phyloP scores from a whole-genome alignment of 2,113 vertebrate species.

The Pterophyllum scalare region DNA sequence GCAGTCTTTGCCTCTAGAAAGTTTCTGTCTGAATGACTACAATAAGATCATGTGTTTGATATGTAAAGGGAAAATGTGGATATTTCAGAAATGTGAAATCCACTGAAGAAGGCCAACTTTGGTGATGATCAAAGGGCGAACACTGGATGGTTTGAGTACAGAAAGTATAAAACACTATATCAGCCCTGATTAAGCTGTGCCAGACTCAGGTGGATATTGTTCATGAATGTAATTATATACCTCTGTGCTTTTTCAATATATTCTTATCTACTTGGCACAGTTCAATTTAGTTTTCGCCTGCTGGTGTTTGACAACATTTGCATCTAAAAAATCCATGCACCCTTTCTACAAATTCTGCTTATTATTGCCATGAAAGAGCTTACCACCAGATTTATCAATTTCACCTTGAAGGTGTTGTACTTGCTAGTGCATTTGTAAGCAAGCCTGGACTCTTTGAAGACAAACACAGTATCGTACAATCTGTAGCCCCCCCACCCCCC shows the following conservation, averaged over 20 bases:
- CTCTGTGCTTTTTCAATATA: slow-evolving; percentile 57
- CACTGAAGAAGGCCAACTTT: slow-evolving; percentile 59
- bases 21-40: slow-evolving; percentile 72
- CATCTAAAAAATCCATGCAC: slow-evolving; percentile 68
- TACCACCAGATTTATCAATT: slow-evolving; percentile 79
- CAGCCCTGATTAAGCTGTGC: slow-evolving; percentile 56
- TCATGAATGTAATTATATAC: slow-evolving; percentile 68
- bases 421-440: slow-evolving; percentile 75
- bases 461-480: slow-evolving; percentile 74
- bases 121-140: slow-evolving; percentile 59
- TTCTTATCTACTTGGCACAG: slow-evolving; percentile 67
- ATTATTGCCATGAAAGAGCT: slow-evolving; percentile 70
- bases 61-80: slow-evolving; percentile 46
- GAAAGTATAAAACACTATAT: slow-evolving; percentile 54
- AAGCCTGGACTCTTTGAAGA: slow-evolving; percentile 80
- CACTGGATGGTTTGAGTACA: slow-evolving; percentile 22
- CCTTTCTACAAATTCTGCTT: slow-evolving; percentile 69
- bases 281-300: slow-evolving; percentile 68
- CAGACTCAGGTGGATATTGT: slow-evolving; percentile 59
- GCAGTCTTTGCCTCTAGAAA: slow-evolving; percentile 73
- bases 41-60: slow-evolving; percentile 68
- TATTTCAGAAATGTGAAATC: slow-evolving; percentile 53
- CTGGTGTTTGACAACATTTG: slow-evolving; percentile 71
- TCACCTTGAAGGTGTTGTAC: slow-evolving; percentile 80
- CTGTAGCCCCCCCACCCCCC: slow-evolving; percentile 57